Base-by-base conservation (phyloP, 2,113 vertebrate genomes). In the Azemiops feae region DNA sequence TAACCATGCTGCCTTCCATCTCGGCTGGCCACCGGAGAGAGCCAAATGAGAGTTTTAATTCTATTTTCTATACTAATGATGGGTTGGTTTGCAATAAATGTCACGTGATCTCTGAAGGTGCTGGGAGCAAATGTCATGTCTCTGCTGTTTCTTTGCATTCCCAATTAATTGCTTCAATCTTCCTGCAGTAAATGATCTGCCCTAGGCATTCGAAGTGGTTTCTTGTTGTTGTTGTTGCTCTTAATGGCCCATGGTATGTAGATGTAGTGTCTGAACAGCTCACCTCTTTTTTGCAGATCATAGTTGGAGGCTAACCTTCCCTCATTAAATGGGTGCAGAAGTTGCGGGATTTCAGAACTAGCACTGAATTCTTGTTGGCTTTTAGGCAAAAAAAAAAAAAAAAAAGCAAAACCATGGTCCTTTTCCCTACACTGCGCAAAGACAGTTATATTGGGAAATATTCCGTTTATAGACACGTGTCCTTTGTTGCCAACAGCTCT, bases 71-170 rank as follows among this genome's bases (percentile, higher is more conserved):
- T 86, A 93, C 50, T 85, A 93, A 90, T 87, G 89, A 93, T 90
- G 89, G 92, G 92, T 54, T 85, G 57, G 92, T 87, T 93, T 93
- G 92, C 92, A 93, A 93, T 93, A 93, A 93, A 93, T 14, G 47
- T 30, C 47, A 23, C 43, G 89, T 90, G 92, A 90, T 93, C 55
- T 60, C 90, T 52, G 55, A 89, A 87, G 81, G 89, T 89, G 91
- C 91, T 87, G 16, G 18, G 87, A 93, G 74, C 81, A 52, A 87
- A 34, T 52, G 43, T 54, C 89, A 52, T 39, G 11, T 34, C 45
- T 22, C 45, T 60, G 57, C 45, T 30, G 52, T 85, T 14, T 54
- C 22, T 89, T 43, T n/a, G 87, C 45, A 9, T 86, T 43, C 23
- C 88, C 30, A 64, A 60, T 90, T 90, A 60, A 60, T 85, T 53